A percentile compares a stretch with the other conserved stretches of the same genome.
phyloP scores from a whole-genome alignment of 2,888 invertebrate species.

The Tenthredo mesomela region DNA sequence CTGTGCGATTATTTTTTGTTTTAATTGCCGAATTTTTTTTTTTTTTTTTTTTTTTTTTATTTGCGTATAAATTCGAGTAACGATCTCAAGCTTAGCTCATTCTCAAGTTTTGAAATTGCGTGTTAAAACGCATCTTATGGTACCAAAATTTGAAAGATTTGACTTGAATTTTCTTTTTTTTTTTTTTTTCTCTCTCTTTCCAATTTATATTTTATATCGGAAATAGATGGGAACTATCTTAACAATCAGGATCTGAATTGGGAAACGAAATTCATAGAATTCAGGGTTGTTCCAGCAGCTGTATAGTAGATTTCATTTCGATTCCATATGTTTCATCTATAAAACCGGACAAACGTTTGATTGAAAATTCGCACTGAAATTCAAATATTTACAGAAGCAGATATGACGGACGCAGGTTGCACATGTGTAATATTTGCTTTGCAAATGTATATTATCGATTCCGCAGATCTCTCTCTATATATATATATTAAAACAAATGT shows the following conservation, averaged over 20 bases:
- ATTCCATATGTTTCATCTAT: background rate
- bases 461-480: background rate
- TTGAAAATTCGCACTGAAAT: background rate
- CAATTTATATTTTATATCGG: background rate
- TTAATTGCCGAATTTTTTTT: background rate
- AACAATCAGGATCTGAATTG: background rate
- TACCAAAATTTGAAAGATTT: background rate
- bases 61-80: background rate
- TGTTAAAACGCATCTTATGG: background rate
- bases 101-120: background rate
- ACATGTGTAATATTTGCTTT: constrained; percentile 21
- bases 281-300: background rate
- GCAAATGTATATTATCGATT: constrained; percentile 7
- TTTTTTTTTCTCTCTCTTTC: too few species aligned
- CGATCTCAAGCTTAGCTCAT: background rate
- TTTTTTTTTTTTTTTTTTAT: background rate
- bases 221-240: background rate
- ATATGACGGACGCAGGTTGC: background rate
- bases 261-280: background rate
- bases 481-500: background rate
- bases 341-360: background rate
- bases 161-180: background rate
- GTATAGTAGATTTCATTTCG: background rate
- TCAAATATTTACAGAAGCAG: constrained; percentile 9
- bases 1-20: background rate